Percentiles rank a stretch among this genome's conserved stretches.
Evolutionary conservation across 1,140 invertebrate species (phyloP).

Genomic region (Drosophila mauritiana): DNA sequence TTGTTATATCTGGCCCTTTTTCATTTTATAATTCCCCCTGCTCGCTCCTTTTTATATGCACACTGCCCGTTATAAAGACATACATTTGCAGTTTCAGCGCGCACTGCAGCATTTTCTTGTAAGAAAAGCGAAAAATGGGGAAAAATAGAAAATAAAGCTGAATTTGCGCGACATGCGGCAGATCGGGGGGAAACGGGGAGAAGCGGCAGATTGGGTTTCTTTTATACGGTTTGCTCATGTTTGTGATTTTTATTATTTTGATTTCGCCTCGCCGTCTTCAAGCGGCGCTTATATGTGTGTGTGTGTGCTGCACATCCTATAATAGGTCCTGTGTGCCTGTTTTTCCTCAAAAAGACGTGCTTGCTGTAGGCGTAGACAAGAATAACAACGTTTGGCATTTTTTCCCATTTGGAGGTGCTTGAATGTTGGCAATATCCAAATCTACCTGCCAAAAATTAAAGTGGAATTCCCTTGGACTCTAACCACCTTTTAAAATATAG

Average conservation of each 20-base stretch:
- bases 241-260: constrained; percentile 73
- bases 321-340: constrained; percentile 12
- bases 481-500: background rate
- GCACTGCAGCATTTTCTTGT: constrained; percentile 78
- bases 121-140: constrained; percentile 63
- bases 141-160: constrained; percentile 74
- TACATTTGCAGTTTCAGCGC: constrained; percentile 70
- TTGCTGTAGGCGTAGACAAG: constrained; percentile 43
- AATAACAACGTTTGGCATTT: constrained; percentile 32
- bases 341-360: constrained; percentile 8
- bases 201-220: constrained; percentile 38
- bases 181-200: background rate
- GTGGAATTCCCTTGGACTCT: background rate
- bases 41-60: constrained; percentile 67
- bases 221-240: constrained; percentile 67
- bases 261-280: constrained; percentile 31
- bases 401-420: constrained; percentile 8
- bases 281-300: background rate
- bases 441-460: background rate
- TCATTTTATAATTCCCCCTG: constrained; percentile 74
- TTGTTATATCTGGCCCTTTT: constrained; percentile 50
- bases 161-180: constrained; percentile 62
- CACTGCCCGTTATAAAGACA: constrained; percentile 75
- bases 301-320: constrained; percentile 4
- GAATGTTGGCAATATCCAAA: constrained; percentile 7